Conservation (phyloP, 2,113 vertebrate species). For the Hippocampus abdominalis region DNA sequence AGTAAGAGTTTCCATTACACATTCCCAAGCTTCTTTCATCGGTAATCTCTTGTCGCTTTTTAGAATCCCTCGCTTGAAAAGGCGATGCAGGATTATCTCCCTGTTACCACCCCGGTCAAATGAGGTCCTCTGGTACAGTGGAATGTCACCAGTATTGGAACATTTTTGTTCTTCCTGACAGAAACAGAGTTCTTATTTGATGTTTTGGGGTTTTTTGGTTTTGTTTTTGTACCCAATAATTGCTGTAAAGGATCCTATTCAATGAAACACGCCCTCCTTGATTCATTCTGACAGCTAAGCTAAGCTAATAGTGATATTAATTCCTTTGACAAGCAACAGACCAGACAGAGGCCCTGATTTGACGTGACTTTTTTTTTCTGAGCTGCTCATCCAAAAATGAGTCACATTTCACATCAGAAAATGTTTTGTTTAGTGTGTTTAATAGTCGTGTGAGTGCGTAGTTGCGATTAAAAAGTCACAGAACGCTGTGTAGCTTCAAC, state of each 20-base stretch:
- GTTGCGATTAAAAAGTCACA: too few species aligned
- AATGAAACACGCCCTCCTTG: neutral
- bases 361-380: too few species aligned
- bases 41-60: slow-evolving; percentile 23
- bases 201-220: neutral
- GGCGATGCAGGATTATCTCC: slow-evolving; percentile 14
- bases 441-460: too few species aligned
- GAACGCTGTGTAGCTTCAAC: too few species aligned
- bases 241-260: too few species aligned
- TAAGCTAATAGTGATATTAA: neutral
- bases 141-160: slow-evolving; percentile 9
- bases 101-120: slow-evolving; percentile 15
- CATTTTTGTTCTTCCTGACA: slow-evolving; percentile 11
- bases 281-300: neutral
- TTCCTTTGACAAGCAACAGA: too few species aligned
- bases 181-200: neutral
- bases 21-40: neutral
- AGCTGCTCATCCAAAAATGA: neutral
- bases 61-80: slow-evolving; percentile 20
- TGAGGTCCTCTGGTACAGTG: slow-evolving; percentile 16
- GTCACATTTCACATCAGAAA: neutral
- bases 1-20: neutral
- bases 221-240: neutral
- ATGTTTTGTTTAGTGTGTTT: neutral
- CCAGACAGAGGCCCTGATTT: neutral